phyloP scores from a whole-genome alignment of 2,888 invertebrate genomes.

The Leptarthrus brevirostris region DNA sequence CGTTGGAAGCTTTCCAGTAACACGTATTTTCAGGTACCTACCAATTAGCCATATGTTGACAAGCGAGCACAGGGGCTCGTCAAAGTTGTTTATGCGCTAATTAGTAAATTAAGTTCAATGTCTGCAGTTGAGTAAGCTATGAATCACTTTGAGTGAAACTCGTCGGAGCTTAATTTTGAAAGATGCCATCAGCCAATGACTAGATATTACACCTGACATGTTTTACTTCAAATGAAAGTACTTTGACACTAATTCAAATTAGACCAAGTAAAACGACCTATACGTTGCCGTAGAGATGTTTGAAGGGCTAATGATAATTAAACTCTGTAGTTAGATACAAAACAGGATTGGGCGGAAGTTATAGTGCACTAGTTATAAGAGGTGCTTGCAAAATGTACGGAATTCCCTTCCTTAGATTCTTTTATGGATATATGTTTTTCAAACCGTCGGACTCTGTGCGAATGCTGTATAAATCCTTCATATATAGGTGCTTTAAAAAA shows the following conservation, averaged over 20 bases:
- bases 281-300: not conserved
- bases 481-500: too few relatives aligned
- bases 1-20: not conserved
- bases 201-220: not conserved
- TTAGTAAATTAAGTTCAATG: constrained; percentile 29
- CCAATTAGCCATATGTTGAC: constrained; percentile 2
- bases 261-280: constrained; percentile 3
- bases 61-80: not conserved
- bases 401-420: too few relatives aligned
- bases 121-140: not conserved
- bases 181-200: constrained; percentile 1
- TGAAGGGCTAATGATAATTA: constrained; percentile 3
- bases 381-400: too few relatives aligned
- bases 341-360: not conserved
- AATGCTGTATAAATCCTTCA: too few relatives aligned
- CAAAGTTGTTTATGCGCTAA: constrained; percentile 16
- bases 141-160: constrained; percentile 1
- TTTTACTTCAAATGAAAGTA: not conserved
- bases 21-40: not conserved
- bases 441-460: too few relatives aligned
- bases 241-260: constrained; percentile 21
- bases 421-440: too few relatives aligned
- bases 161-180: constrained; percentile 8
- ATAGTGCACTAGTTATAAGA: too few relatives aligned
- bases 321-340: not conserved